Evolutionary conservation across 2,888 invertebrate species (phyloP).

Genomic region (Diaprepes abbreviatus): DNA sequence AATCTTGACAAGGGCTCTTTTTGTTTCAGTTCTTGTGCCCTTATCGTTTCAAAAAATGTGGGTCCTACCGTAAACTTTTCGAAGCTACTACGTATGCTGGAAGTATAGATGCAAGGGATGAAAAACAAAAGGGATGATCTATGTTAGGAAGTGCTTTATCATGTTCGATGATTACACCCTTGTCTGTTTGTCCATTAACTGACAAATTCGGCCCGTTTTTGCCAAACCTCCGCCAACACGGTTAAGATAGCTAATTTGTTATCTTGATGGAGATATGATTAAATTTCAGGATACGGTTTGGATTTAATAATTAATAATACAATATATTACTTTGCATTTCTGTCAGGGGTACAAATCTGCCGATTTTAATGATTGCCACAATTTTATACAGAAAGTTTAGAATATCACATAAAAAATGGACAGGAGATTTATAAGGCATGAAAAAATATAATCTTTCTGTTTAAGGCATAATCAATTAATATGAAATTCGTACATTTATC

Average conservation of each 20-base stretch:
- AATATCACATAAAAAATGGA: too few species aligned
- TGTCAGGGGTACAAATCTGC: not conserved
- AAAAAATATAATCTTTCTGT: too few species aligned
- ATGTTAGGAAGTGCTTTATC: conserved; percentile 49
- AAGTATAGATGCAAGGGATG: too few species aligned
- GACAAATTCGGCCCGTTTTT: conserved; percentile 50
- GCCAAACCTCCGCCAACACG: conserved; percentile 14
- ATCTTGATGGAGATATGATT: conserved; percentile 45
- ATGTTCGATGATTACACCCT: conserved; percentile 51
- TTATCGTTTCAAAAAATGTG: too few species aligned
- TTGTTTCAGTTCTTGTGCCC: too few species aligned
- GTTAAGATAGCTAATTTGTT: conserved; percentile 48
- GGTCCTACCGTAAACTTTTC: too few species aligned
- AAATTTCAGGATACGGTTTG: conserved; percentile 37
- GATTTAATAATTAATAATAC: conserved; percentile 41
- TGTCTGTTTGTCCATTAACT: conserved; percentile 54
- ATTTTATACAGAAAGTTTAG: too few species aligned
- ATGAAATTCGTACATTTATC: too few species aligned
- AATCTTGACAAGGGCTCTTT: too few species aligned
- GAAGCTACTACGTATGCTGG: too few species aligned
- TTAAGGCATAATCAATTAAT: too few species aligned
- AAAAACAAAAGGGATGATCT: conserved; percentile 20
- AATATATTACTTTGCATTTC: conserved; percentile 24
- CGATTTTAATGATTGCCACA: not conserved
- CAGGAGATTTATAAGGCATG: too few species aligned